phyloP scores from a whole-genome alignment of 2,797 vertebrate species.

The Acrossocheilus wenchowensis region DNA sequence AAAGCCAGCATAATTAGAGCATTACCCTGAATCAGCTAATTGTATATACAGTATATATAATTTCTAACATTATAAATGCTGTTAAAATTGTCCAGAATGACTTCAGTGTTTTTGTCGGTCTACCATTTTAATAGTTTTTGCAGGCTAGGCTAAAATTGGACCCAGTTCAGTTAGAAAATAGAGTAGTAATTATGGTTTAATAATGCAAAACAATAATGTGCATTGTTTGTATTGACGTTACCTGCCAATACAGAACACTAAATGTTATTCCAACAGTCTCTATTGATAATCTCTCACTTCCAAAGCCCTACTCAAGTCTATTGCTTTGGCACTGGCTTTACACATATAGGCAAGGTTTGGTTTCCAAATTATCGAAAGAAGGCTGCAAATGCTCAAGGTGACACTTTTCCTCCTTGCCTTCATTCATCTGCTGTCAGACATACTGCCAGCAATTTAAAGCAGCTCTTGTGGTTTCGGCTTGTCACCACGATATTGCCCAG shows the following conservation, averaged over 20 bases:
- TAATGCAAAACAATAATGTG: not conserved
- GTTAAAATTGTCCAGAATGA: constrained; percentile 27
- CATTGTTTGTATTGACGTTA: not conserved
- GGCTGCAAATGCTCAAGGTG: constrained; percentile 66
- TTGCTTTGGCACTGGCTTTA: constrained; percentile 31
- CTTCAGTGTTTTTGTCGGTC: constrained; percentile 3
- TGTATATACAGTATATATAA: constrained; percentile 49
- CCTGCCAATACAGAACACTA: not conserved
- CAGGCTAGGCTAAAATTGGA: not conserved
- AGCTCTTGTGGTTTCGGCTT: constrained; percentile 66
- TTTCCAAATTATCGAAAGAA: constrained; percentile 52
- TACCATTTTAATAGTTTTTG: not conserved
- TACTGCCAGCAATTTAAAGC: constrained; percentile 60
- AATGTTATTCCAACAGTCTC: not conserved
- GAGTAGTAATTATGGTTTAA: not conserved
- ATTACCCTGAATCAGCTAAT: not conserved
- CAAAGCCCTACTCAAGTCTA: not conserved
- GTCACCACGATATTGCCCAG: constrained; percentile 72
- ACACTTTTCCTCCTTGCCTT: constrained; percentile 49
- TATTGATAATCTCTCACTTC: not conserved
- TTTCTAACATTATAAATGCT: not conserved
- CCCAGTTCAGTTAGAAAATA: constrained; percentile 4
- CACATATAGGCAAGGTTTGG: constrained; percentile 9
- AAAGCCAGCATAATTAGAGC: constrained; percentile 39
- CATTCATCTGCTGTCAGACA: constrained; percentile 43